Evolutionary conservation across 2,888 invertebrate genomes (phyloP), one percentile per base, ranked within the genome.

Genomic region (Drosophila anomalata): DNA sequence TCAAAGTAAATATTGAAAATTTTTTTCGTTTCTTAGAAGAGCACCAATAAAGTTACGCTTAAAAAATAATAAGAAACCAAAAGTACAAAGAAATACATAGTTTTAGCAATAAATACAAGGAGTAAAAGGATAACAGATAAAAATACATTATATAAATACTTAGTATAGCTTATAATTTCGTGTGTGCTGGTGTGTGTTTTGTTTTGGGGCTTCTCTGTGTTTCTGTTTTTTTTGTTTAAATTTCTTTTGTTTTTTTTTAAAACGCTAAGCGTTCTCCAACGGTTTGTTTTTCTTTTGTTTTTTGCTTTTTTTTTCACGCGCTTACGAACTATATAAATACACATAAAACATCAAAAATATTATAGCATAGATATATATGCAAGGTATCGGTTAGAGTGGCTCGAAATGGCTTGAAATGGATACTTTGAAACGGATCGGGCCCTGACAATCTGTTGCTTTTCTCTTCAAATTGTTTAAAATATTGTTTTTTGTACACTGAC

Each of bases 341-440:
- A 83, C 86, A 86, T 87, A 68, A 68, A 86, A 87, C 88, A 87
- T 87, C 88, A 85, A 83, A 82, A 83, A 87, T 87, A 87, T 82
- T 57, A 70, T 72, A 75, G 73, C 72, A 77, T 72, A 75, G 74
- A 79, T 55, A 46, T 48, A 56, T 68, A 70, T 75, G 58, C 61
- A 62, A 39, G 66, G 60, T 58, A 63, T 39, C 17, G 26, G 26
- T 57, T 1, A 17, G 9, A 24, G 48, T 48, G 48, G 42, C 39
- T 48, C 48, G 31, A 55, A 56, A 36, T 14, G 3, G 11, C 33
- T 29, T 17, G 2, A 22, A 42, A 33, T 33, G 11, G 31, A 17
- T 17, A 17, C 11, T 31, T 3, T 1, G 4, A 33, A 12, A 33
- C 17, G 17, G 17, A 17, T 17, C 17, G 17, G 17, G 17, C 17